A percentile compares a stretch with the other conserved stretches of the same genome.
Evolutionary conservation across 2,888 invertebrate genomes (phyloP).

Genomic region (Auanema freiburgensis): DNA sequence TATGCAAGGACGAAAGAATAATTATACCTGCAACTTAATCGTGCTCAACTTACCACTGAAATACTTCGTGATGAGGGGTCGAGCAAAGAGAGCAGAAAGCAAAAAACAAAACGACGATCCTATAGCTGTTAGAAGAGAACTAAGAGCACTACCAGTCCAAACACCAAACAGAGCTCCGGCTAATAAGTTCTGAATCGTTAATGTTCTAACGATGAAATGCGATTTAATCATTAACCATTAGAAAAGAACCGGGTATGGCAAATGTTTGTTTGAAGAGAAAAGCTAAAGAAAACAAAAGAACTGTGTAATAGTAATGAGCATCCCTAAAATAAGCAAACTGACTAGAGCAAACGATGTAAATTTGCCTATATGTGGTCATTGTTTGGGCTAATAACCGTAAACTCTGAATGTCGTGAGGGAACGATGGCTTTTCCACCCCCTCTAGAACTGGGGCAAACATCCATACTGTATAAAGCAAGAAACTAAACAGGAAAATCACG

Average conservation of each 20-base stretch:
- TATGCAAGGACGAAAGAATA: neutral
- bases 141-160: constrained; percentile 26
- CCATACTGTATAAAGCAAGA: too few species aligned
- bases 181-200: constrained; percentile 33
- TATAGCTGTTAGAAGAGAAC: constrained; percentile 27
- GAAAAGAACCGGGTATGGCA: constrained; percentile 71
- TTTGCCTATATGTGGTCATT: too few species aligned
- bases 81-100: constrained; percentile 26
- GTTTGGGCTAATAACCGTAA: too few species aligned
- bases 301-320: too few species aligned
- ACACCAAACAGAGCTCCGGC: constrained; percentile 42
- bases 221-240: constrained; percentile 68
- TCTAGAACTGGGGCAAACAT: too few species aligned
- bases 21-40: neutral
- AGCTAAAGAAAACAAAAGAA: constrained; percentile 50
- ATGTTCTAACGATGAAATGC: neutral
- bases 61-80: constrained; percentile 27
- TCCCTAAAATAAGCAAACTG: too few species aligned
- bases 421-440: too few species aligned
- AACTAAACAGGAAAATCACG: too few species aligned
- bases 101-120: constrained; percentile 35
- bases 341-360: too few species aligned
- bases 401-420: too few species aligned
- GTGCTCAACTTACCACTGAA: constrained; percentile 15
- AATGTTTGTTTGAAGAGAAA: constrained; percentile 72